These are phyloP conservation scores for Tadarida brasiliensis DNA, from an alignment of 2,797 vertebrate species.

Conservation along the genomic window DNA sequence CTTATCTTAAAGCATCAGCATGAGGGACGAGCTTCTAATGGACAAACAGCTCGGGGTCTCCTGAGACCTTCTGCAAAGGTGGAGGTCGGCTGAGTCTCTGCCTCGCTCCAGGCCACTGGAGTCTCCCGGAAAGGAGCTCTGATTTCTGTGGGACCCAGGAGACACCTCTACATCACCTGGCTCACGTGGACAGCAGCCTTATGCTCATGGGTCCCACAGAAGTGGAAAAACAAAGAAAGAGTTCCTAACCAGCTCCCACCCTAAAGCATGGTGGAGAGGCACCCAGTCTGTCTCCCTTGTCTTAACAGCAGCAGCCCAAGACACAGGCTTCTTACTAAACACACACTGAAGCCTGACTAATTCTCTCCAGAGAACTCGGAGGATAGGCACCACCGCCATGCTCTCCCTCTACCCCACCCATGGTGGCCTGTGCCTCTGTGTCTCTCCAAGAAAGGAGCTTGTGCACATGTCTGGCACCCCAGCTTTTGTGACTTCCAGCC, in stretches of 20 bases:
- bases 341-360: background rate
- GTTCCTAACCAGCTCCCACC: background rate
- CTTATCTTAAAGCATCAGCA: background rate
- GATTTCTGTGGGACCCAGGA: background rate
- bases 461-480: fast-evolving
- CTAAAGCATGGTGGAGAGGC: background rate
- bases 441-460: background rate
- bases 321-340: background rate
- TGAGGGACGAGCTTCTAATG: background rate
- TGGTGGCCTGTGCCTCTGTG: background rate
- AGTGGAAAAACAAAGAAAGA: background rate
- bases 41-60: background rate
- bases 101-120: background rate
- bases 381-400: background rate
- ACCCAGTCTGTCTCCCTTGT: background rate
- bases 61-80: background rate
- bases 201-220: background rate
- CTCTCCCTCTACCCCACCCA: background rate
- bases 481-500: background rate
- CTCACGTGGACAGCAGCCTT: background rate
- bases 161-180: background rate
- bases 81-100: background rate
- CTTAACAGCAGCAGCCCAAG: background rate
- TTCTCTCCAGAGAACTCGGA: background rate
- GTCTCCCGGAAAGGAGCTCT: background rate